Conservation (phyloP, 2,113 vertebrate species). For the Progne subis region DNA sequence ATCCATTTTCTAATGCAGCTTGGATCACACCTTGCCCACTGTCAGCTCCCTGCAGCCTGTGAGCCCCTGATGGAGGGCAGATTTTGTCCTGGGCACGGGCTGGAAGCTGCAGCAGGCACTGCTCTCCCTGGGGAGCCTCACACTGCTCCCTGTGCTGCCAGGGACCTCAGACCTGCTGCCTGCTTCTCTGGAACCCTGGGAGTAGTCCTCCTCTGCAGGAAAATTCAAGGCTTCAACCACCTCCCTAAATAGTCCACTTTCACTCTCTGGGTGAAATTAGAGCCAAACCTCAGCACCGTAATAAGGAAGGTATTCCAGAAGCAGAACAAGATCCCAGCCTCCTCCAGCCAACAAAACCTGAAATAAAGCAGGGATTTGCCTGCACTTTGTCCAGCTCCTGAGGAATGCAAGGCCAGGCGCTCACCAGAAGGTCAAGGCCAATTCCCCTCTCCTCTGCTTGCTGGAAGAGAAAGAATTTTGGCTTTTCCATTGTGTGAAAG, state of each 20-base stretch:
- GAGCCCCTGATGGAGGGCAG: not conserved
- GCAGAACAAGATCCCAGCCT: not conserved
- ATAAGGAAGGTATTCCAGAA: not conserved
- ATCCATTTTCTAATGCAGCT: not conserved
- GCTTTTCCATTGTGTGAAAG: not conserved
- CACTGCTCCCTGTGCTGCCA: not conserved
- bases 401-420: not conserved
- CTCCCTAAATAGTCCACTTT: not conserved
- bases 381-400: not conserved
- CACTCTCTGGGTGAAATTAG: not conserved
- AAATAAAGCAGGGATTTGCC: not conserved
- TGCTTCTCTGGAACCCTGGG: not conserved
- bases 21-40: not conserved
- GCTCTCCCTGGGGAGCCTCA: not conserved
- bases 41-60: not conserved
- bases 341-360: not conserved
- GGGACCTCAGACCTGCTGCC: not conserved
- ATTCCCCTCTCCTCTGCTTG: not conserved
- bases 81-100: not conserved
- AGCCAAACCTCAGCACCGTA: not conserved
- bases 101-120: too few relatives aligned
- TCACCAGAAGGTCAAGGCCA: not conserved
- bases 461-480: not conserved
- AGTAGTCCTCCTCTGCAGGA: not conserved
- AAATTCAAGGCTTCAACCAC: not conserved